Conservation (phyloP, 2,888 invertebrate genomes). For the Drosophila anomalata region DNA sequence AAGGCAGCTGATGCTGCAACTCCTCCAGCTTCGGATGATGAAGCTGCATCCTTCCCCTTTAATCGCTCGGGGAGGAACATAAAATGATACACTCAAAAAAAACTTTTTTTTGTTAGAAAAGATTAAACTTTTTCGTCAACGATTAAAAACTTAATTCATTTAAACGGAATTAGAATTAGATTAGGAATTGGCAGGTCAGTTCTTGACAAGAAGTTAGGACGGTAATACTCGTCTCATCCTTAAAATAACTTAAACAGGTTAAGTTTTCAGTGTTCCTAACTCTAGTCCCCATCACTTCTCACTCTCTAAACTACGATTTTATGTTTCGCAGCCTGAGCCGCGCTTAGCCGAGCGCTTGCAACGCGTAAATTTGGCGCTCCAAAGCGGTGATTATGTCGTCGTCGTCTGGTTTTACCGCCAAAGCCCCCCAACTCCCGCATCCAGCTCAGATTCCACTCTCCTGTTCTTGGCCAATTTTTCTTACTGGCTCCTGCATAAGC, state of each 20-base stretch:
- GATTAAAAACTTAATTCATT: neutral
- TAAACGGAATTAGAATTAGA: neutral
- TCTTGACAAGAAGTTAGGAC: too few relatives aligned
- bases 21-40: slow-evolving; percentile 16
- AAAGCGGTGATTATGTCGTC: slow-evolving; percentile 75
- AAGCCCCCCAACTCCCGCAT: neutral
- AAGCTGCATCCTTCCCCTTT: slow-evolving; percentile 22
- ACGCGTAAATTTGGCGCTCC: slow-evolving; percentile 67
- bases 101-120: too few relatives aligned
- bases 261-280: neutral
- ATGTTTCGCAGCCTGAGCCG: slow-evolving; percentile 55
- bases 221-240: too few relatives aligned
- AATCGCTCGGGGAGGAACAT: slow-evolving; percentile 10
- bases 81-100: slow-evolving; percentile 15
- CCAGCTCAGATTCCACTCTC: neutral
- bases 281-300: neutral
- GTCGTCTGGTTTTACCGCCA: slow-evolving; percentile 29
- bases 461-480: slow-evolving; percentile 65
- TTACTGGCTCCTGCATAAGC: slow-evolving; percentile 37
- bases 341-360: slow-evolving; percentile 55
- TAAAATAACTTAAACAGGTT: neutral
- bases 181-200: too few relatives aligned
- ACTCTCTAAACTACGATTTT: slow-evolving; percentile 1
- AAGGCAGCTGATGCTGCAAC: slow-evolving; percentile 59
- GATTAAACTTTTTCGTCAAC: too few relatives aligned